These are phyloP conservation scores for Mola mola DNA, from an alignment of 2,113 vertebrate species.

Conservation along the genomic window DNA sequence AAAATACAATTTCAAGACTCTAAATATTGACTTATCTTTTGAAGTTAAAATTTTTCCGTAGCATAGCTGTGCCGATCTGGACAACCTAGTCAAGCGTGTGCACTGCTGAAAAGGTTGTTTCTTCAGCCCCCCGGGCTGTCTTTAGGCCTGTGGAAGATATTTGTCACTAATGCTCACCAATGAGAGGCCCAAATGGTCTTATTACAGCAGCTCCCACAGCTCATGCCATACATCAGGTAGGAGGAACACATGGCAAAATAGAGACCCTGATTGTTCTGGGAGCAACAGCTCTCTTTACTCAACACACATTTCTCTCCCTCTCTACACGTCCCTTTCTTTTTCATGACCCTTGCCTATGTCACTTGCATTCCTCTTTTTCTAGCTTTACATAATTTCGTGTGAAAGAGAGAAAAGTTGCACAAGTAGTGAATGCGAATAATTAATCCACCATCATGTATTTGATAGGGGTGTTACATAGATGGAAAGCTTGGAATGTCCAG, in stretches of 20 bases:
- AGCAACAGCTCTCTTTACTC: slow-evolving; percentile 83
- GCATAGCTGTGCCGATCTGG: background rate
- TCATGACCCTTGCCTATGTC: slow-evolving; percentile 30
- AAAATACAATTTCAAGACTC: background rate
- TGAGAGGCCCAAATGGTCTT: slow-evolving; percentile 83
- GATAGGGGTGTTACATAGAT: background rate
- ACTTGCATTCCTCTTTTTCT: slow-evolving; percentile 4
- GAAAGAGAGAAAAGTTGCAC: too few species aligned
- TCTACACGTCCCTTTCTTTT: slow-evolving; percentile 46
- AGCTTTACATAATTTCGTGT: slow-evolving; percentile 10
- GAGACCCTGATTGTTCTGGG: slow-evolving; percentile 83
- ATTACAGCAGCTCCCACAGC: slow-evolving; percentile 82
- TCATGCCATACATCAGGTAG: slow-evolving; percentile 80
- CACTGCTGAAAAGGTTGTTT: slow-evolving; percentile 62
- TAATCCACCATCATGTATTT: too few species aligned
- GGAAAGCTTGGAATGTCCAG: background rate
- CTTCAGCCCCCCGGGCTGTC: slow-evolving; percentile 76
- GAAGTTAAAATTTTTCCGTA: slow-evolving; percentile 32
- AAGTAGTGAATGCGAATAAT: too few species aligned
- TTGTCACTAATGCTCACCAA: slow-evolving; percentile 81
- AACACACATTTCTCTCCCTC: slow-evolving; percentile 62
- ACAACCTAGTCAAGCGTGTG: slow-evolving; percentile 51
- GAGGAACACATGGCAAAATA: slow-evolving; percentile 78
- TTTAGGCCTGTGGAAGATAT: slow-evolving; percentile 79
- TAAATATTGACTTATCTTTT: slow-evolving; percentile 10